Conservation (phyloP, 2,888 invertebrate genomes). For the Megamerina dolium region DNA sequence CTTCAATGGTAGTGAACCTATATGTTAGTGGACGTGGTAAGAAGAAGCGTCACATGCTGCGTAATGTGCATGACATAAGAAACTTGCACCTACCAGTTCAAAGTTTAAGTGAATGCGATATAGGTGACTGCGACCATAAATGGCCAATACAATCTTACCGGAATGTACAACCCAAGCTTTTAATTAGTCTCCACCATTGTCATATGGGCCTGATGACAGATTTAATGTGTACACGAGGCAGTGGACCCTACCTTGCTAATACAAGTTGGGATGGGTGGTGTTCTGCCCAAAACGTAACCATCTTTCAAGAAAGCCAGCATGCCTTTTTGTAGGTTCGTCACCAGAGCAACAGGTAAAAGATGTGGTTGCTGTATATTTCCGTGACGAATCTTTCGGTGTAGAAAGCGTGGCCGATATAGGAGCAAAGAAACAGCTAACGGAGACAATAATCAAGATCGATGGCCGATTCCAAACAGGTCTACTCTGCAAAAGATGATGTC, state of each 20-base stretch:
- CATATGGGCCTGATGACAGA: not conserved
- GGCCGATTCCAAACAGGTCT: too few species aligned
- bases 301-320: not conserved
- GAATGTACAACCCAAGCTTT: not conserved
- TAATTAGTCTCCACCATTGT: constrained; percentile 1
- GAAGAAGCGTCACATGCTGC: constrained; percentile 1
- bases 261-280: constrained; percentile 3
- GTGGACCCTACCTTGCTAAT: constrained; percentile 1
- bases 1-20: constrained; percentile 4
- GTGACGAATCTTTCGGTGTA: constrained; percentile 1
- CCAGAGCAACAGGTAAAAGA: not conserved
- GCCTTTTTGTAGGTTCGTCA: not conserved
- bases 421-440: not conserved
- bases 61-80: constrained; percentile 10
- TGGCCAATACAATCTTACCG: too few species aligned
- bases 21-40: constrained; percentile 9
- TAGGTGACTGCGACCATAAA: too few species aligned
- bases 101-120: constrained; percentile 5
- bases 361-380: not conserved
- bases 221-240: not conserved
- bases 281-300: not conserved
- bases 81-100: constrained; percentile 16
- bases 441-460: not conserved
- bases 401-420: not conserved
- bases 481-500: too few species aligned